phyloP scores from a whole-genome alignment of 2,797 vertebrate genomes.

The Alca torda region DNA sequence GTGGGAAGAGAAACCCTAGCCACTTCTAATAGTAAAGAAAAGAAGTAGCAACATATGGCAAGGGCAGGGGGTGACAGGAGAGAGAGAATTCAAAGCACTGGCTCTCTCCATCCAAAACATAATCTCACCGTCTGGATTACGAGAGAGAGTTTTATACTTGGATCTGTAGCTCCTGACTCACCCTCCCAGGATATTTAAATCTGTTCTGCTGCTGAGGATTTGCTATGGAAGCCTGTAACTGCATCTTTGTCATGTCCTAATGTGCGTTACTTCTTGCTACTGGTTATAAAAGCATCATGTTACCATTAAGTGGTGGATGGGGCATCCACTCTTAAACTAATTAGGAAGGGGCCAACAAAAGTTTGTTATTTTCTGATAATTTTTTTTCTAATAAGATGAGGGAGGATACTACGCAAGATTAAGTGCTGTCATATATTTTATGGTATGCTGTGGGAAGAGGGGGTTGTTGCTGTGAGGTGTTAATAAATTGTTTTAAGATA shows the following conservation, averaged over 20 bases:
- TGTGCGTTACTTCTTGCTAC: slow-evolving; percentile 5
- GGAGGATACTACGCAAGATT: background rate
- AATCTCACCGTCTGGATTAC: slow-evolving; percentile 25
- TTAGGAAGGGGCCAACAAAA: background rate
- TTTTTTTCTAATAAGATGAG: background rate
- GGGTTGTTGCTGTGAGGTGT: background rate
- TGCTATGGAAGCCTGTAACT: slow-evolving; percentile 1
- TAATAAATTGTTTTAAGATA: background rate
- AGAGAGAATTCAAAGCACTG: slow-evolving; percentile 11
- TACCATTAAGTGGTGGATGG: background rate
- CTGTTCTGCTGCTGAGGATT: slow-evolving; percentile 4
- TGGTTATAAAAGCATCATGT: slow-evolving; percentile 1
- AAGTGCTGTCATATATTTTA: background rate
- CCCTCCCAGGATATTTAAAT: slow-evolving; percentile 37
- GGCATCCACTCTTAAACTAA: background rate
- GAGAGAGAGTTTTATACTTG: slow-evolving; percentile 16
- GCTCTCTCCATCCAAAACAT: slow-evolving; percentile 9
- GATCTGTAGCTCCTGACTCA: slow-evolving; percentile 35
- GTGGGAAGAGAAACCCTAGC: slow-evolving; percentile 64
- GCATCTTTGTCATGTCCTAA: background rate
- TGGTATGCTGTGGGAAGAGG: background rate
- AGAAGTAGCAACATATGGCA: slow-evolving; percentile 32
- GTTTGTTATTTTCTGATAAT: background rate
- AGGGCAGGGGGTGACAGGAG: background rate
- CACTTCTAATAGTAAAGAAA: slow-evolving; percentile 55